Evolutionary conservation across 2,888 invertebrate genomes (phyloP).

Genomic region (Artemia sinica): DNA sequence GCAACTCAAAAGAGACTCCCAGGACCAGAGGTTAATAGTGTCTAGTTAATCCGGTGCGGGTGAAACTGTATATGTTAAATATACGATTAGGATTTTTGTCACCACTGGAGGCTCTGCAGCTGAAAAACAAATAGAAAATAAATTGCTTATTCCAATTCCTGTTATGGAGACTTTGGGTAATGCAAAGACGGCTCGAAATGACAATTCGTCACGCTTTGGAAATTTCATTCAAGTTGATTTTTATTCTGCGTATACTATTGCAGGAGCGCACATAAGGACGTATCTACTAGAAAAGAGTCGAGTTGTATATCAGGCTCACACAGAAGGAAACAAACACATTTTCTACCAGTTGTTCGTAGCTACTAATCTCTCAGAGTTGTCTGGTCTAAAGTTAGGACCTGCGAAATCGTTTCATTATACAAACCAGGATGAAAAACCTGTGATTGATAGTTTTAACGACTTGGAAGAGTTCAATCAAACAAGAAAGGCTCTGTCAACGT

Average conservation of each 20-base stretch:
- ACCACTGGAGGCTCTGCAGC: no score
- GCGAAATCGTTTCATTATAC: conserved; percentile 51
- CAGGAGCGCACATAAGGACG: conserved; percentile 89
- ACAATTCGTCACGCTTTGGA: conserved; percentile 93
- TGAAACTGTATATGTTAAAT: no score
- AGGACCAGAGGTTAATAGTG: no score
- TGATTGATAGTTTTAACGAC: conserved; percentile 73
- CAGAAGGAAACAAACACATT: conserved; percentile 92
- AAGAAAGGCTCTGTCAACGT: conserved; percentile 46
- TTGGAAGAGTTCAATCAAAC: conserved; percentile 62
- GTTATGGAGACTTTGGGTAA: conserved; percentile 71
- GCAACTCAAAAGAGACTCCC: no score
- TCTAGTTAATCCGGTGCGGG: no score
- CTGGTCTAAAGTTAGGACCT: conserved; percentile 45
- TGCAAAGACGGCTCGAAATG: conserved; percentile 93
- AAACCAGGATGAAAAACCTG: conserved; percentile 62
- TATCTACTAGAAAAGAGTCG: conserved; percentile 92
- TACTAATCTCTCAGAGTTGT: conserved; percentile 41
- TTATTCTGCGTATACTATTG: conserved; percentile 56
- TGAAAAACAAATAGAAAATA: no score
- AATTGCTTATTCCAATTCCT: neutral
- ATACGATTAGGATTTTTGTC: no score
- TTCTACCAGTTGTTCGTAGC: conserved; percentile 93
- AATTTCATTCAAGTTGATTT: conserved; percentile 80
- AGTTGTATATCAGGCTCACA: conserved; percentile 81